Base-by-base conservation (phyloP, 2,888 invertebrate genomes). In the Girardia tigrina region DNA sequence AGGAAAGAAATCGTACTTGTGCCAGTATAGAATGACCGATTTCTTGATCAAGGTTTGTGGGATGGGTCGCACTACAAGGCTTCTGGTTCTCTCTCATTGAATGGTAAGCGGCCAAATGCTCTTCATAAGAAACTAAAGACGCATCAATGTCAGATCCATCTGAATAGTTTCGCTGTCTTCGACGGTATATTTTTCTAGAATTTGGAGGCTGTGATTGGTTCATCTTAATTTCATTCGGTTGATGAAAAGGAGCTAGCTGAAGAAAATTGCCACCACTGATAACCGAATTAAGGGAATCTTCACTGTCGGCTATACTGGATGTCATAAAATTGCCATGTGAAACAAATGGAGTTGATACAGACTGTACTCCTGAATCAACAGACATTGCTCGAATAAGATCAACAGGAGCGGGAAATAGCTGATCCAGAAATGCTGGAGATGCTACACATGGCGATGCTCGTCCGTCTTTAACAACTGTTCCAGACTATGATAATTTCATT, bases 11-110 rank as follows among this genome's bases (percentile, higher is more conserved):
- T 26, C 26, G 16, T 74, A 74, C 74, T 70, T 74, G 75, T 6
- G 73, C 75, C 8, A 75, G 72, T 6, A 75, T 73, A 6, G 75
- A 75, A n/a, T 75, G 75, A 4, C 75, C 75, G 8, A 75, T 75
- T 28, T 75, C 75, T 29, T 75, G 73, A 74, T 75, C 75, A 20
- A 75, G 23, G 28, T 75, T 75, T 6, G 75, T 75, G 6, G 75
- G 75, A 74, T 75, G 75, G 23, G 26, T 28, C 8, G 75, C 74
- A 73, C 75, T 27, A 8, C 28, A 20, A 12, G 75, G 75, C 23
- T 75, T 75, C 12, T 75, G 75, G 26, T 75, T 75, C 73, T 75
- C 75, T 14, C 69, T 71, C 26, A 76, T 74, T 73, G 28, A 26
- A n/a, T 29, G 73, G 29, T 75, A 72, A n/a, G 28, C 26, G 72